These are phyloP conservation scores for Campoletis sonorensis DNA, from an alignment of 1,140 invertebrate genomes.

Conservation along the genomic window DNA sequence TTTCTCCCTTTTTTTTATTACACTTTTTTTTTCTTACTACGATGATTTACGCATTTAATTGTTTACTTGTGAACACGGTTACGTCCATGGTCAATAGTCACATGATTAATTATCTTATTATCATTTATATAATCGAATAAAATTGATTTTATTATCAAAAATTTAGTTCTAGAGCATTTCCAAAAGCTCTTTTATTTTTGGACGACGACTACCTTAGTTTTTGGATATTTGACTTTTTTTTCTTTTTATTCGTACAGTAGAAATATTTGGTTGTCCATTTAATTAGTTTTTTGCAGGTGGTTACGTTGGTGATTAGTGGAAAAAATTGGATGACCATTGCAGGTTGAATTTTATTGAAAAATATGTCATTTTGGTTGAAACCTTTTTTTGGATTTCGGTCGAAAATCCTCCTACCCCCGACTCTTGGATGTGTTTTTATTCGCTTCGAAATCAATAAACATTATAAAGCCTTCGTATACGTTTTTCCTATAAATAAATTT, in stretches of 20 bases:
- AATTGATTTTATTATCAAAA: background rate
- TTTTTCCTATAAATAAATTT: slow-evolving; percentile 18
- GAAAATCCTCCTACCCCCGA: background rate
- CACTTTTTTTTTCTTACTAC: background rate
- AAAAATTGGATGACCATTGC: background rate
- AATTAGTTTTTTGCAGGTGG: background rate
- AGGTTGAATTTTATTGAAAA: too few relatives aligned
- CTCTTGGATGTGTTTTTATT: background rate
- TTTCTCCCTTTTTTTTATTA: too few relatives aligned
- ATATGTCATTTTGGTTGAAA: background rate
- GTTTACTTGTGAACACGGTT: background rate
- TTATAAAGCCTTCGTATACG: background rate
- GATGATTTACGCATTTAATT: background rate
- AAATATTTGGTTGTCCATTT: background rate
- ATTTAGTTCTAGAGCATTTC: too few relatives aligned
- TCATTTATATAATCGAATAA: background rate
- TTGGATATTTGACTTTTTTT: background rate
- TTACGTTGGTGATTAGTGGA: background rate
- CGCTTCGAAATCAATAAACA: slow-evolving; percentile 8
- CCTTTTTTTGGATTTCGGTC: background rate
- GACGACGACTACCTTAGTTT: background rate
- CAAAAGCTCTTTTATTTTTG: background rate
- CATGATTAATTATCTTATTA: background rate
- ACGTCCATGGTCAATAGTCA: slow-evolving; percentile 3
- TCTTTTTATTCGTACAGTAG: too few relatives aligned